phyloP scores from a whole-genome alignment of 2,113 vertebrate genomes.

The Muntiacus muntjak region DNA sequence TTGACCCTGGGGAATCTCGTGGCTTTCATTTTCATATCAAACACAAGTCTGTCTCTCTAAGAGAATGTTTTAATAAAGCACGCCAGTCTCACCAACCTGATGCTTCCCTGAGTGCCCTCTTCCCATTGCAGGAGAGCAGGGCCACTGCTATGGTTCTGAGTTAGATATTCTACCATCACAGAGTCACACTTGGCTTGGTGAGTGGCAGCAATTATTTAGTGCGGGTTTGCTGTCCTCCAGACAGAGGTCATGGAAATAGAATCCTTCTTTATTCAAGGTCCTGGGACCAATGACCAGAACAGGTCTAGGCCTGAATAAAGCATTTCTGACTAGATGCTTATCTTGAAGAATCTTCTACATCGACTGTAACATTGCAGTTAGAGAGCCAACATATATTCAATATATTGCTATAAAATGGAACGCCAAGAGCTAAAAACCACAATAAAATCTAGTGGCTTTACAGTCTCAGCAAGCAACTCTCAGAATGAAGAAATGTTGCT shows the following conservation, averaged over 20 bases:
- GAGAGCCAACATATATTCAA: not conserved
- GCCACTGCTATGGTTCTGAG: not conserved
- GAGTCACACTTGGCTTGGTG: not conserved
- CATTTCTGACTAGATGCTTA: not conserved
- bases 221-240: not conserved
- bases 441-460: conserved; percentile 33
- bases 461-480: conserved; percentile 28
- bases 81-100: not conserved
- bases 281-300: not conserved
- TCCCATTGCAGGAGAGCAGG: not conserved
- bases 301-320: not conserved
- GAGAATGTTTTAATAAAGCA: not conserved
- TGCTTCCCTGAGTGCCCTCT: not conserved
- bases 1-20: not conserved
- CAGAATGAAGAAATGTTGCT: conserved; percentile 49
- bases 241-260: not conserved
- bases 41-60: not conserved
- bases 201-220: not conserved
- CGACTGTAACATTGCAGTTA: not conserved
- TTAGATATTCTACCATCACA: not conserved
- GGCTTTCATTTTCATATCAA: conserved; percentile 32
- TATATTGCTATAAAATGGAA: conserved; percentile 1
- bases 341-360: not conserved
- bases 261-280: not conserved
- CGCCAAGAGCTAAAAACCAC: conserved; percentile 33